Percentiles rank a stretch among this genome's conserved stretches.
Evolutionary conservation across 2,113 vertebrate genomes (phyloP).

Genomic region (Leucoraja erinaceus): DNA sequence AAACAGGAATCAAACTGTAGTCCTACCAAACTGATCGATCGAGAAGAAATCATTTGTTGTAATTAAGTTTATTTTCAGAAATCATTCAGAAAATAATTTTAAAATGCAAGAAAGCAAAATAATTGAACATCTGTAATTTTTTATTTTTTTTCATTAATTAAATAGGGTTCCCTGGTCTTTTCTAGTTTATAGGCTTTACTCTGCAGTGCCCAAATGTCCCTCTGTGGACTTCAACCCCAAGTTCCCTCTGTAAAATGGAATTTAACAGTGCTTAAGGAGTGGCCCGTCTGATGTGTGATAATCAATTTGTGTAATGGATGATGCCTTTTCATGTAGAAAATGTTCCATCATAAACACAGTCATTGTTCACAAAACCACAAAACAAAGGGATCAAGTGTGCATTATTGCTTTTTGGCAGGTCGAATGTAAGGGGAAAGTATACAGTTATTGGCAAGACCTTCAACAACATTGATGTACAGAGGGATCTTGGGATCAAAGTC

Average conservation of each 20-base stretch:
- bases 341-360: not conserved
- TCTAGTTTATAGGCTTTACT: not conserved
- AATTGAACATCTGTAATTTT: not conserved
- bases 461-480: too few relatives aligned
- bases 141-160: not conserved
- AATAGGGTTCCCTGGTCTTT: not conserved
- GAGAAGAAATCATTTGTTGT: not conserved
- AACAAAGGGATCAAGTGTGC: not conserved
- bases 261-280: not conserved
- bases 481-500: too few relatives aligned
- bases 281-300: not conserved
- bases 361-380: not conserved
- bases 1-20: not conserved
- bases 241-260: not conserved
- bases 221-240: not conserved
- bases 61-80: too few relatives aligned
- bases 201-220: not conserved
- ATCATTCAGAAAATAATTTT: not conserved
- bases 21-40: not conserved
- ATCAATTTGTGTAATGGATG: not conserved
- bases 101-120: not conserved
- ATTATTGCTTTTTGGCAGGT: too few relatives aligned
- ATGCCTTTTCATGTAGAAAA: not conserved
- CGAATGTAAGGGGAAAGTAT: too few relatives aligned
- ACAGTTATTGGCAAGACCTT: too few relatives aligned